Percentiles rank a stretch among this genome's conserved stretches.
Evolutionary conservation across 2,113 vertebrate genomes (phyloP).

Genomic region (Lipophrys pholis): DNA sequence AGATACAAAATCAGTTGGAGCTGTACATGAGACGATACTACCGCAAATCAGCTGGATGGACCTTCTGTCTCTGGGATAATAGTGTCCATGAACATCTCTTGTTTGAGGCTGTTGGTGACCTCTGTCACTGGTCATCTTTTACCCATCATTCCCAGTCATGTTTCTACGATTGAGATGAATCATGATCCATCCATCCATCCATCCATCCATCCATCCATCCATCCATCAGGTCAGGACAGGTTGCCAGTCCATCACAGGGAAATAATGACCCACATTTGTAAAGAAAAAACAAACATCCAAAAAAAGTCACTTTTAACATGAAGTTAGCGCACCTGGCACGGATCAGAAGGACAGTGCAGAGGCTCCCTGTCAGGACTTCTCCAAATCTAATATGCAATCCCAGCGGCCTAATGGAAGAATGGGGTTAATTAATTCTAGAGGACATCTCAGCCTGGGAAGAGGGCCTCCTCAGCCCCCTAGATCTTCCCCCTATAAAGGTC

Average conservation of each 20-base stretch:
- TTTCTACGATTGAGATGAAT: background rate
- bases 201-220: too few species aligned
- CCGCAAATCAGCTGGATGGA: too few species aligned
- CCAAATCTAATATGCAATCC: constrained; percentile 59
- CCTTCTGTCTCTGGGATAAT: background rate
- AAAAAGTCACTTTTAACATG: background rate
- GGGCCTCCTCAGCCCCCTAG: constrained; percentile 55
- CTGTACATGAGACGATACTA: background rate
- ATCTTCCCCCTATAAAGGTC: constrained; percentile 78
- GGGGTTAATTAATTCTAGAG: constrained; percentile 78
- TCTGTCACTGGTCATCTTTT: background rate
- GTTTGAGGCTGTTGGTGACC: background rate
- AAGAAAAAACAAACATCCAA: background rate
- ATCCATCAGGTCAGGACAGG: too few species aligned
- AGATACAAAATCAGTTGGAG: background rate
- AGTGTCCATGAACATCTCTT: background rate
- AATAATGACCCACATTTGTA: background rate
- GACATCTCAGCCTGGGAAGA: constrained; percentile 65
- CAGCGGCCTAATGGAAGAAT: constrained; percentile 69
- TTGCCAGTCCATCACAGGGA: too few species aligned
- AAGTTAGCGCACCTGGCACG: constrained; percentile 56
- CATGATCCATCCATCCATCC: background rate
- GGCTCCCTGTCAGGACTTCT: constrained; percentile 16
- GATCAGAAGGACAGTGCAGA: constrained; percentile 4
- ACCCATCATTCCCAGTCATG: background rate